Percentiles rank a stretch among this genome's conserved stretches.
phyloP scores from a whole-genome alignment of 1,140 invertebrate species.

The Homalodisca vitripennis region DNA sequence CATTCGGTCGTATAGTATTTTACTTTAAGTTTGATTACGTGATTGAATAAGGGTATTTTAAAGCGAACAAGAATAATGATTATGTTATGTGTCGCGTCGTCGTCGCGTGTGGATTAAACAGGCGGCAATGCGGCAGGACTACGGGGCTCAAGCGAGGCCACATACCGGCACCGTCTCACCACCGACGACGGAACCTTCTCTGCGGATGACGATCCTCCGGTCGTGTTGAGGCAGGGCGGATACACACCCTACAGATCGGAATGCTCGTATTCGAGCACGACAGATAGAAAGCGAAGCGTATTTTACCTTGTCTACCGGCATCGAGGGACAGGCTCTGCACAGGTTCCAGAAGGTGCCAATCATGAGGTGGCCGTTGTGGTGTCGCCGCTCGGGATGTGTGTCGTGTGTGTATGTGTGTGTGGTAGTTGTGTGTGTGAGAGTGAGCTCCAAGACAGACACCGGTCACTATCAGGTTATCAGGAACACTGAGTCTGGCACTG shows the following conservation, averaged over 20 bases:
- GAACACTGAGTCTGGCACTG: neutral
- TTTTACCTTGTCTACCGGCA: conserved; percentile 88
- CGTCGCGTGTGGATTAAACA: too few species aligned
- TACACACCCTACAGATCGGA: neutral
- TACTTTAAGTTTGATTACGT: too few species aligned
- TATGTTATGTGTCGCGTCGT: too few species aligned
- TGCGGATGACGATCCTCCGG: neutral
- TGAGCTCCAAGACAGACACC: too few species aligned
- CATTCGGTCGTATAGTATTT: too few species aligned
- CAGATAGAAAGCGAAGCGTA: neutral
- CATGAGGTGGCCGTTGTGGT: conserved; percentile 59
- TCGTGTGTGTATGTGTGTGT: too few species aligned
- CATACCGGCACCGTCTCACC: neutral
- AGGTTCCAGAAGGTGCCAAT: conserved; percentile 93
- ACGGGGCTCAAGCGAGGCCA: neutral
- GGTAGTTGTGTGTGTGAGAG: too few species aligned
- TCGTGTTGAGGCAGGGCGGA: too few species aligned
- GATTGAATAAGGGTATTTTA: too few species aligned
- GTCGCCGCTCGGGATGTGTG: neutral
- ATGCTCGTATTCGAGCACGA: neutral
- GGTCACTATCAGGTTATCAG: conserved; percentile 9
- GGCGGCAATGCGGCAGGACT: neutral
- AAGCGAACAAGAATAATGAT: too few species aligned
- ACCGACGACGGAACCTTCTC: neutral
- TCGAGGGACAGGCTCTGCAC: conserved; percentile 89